Conservation (phyloP, 2,113 vertebrate genomes). For the Thomomys bottae region DNA sequence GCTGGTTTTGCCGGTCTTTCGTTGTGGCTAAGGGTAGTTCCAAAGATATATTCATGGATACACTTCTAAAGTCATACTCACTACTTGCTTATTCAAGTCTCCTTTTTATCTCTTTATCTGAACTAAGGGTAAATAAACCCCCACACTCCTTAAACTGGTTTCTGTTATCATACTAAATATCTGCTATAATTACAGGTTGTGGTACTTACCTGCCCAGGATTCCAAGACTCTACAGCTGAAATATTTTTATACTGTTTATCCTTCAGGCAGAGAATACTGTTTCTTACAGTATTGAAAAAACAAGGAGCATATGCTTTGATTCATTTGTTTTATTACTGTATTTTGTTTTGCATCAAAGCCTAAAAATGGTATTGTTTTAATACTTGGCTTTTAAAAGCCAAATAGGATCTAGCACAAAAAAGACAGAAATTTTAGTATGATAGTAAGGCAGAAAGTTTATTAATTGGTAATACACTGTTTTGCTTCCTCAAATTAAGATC, state of each 20-base stretch:
- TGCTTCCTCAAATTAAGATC: slow-evolving; percentile 34
- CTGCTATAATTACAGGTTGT: slow-evolving; percentile 62
- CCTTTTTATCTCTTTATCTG: slow-evolving; percentile 67
- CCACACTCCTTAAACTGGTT: slow-evolving; percentile 65
- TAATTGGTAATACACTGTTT: slow-evolving; percentile 29
- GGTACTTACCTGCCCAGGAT: slow-evolving; percentile 55
- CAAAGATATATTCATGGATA: slow-evolving; percentile 38
- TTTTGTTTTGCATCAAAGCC: slow-evolving; percentile 48
- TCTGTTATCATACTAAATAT: slow-evolving; percentile 63
- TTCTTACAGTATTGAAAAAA: slow-evolving; percentile 51
- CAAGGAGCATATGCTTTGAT: slow-evolving; percentile 38
- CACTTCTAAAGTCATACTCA: slow-evolving; percentile 19
- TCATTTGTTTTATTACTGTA: slow-evolving; percentile 39
- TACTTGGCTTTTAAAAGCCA: slow-evolving; percentile 37
- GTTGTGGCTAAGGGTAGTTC: slow-evolving; percentile 28
- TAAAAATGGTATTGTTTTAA: slow-evolving; percentile 54
- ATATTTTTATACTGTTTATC: slow-evolving; percentile 58
- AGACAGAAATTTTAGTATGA: slow-evolving; percentile 5
- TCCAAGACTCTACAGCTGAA: slow-evolving; percentile 53
- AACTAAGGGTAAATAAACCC: slow-evolving; percentile 65
- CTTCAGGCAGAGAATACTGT: slow-evolving; percentile 36
- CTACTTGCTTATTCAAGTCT: slow-evolving; percentile 31
- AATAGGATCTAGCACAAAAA: slow-evolving; percentile 3
- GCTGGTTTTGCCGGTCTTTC: slow-evolving; percentile 68
- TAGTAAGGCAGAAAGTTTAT: slow-evolving; percentile 33